Evolutionary conservation across 1,140 invertebrate species (phyloP).

Genomic region (Zeugodacus cucurbitae): DNA sequence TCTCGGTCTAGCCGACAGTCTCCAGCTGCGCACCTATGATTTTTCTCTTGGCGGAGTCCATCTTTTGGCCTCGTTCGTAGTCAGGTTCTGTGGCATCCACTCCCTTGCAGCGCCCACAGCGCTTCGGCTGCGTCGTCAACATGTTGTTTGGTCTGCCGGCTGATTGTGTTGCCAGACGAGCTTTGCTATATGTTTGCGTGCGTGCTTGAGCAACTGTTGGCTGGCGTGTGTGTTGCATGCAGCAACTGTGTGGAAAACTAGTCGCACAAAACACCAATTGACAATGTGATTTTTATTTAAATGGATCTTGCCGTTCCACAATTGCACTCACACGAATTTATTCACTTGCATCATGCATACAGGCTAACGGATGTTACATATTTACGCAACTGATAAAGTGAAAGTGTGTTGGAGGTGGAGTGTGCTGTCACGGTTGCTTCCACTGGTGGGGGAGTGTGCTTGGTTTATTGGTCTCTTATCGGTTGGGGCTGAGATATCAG

Average conservation of each 20-base stretch:
- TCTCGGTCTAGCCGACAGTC: neutral
- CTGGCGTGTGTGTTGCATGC: neutral
- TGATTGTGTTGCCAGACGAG: neutral
- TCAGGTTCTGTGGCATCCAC: neutral
- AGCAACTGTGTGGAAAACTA: neutral
- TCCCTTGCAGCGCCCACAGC: too few species aligned
- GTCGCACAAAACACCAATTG: neutral
- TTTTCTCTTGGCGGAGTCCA: neutral
- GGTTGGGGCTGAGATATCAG: neutral
- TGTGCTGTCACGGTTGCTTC: neutral
- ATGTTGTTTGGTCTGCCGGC: constrained; percentile 6
- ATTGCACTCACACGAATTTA: neutral
- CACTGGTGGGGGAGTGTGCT: neutral
- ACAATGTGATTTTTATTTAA: neutral
- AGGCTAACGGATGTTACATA: neutral
- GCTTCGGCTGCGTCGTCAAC: neutral
- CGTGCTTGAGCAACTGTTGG: neutral
- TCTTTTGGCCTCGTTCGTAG: neutral
- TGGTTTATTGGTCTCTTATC: neutral
- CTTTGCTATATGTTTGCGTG: neutral
- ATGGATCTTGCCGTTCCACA: neutral
- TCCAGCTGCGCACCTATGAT: neutral
- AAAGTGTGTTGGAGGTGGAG: neutral
- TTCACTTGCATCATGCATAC: neutral
- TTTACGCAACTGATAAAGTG: neutral